These are phyloP conservation scores for Drosophila nigrodunni DNA, from an alignment of 1,140 invertebrate genomes.

Conservation along the genomic window DNA sequence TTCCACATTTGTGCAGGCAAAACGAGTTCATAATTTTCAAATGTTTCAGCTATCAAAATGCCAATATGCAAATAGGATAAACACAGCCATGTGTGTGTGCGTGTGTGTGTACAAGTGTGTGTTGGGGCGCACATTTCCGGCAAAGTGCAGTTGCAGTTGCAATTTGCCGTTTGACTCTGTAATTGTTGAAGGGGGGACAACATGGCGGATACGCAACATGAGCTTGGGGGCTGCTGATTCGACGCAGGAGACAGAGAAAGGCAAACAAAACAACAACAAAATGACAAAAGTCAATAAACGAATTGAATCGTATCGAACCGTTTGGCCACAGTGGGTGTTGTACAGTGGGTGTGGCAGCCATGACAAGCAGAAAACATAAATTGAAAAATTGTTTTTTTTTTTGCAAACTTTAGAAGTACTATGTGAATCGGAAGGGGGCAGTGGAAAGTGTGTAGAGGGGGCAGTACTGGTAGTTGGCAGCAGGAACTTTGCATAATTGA, in stretches of 20 bases:
- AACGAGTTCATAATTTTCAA: constrained; percentile 51
- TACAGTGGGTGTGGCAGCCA: constrained; percentile 56
- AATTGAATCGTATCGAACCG: constrained; percentile 29
- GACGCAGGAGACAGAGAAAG: constrained; percentile 25
- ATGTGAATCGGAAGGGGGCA: background rate
- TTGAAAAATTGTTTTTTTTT: constrained; percentile 62
- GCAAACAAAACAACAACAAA: constrained; percentile 38
- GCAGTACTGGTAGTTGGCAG: constrained; percentile 1
- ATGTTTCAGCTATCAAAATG: constrained; percentile 39
- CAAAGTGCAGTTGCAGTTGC: constrained; percentile 66
- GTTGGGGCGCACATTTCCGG: constrained; percentile 66
- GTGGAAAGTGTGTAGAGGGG: background rate
- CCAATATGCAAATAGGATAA: constrained; percentile 56
- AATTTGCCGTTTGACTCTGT: constrained; percentile 46
- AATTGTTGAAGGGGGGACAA: constrained; percentile 41
- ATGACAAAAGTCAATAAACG: constrained; percentile 55
- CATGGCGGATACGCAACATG: constrained; percentile 67
- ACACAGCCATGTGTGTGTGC: constrained; percentile 16
- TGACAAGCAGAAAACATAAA: constrained; percentile 67
- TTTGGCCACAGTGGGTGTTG: background rate
- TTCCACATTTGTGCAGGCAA: constrained; percentile 54
- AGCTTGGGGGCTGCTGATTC: background rate
- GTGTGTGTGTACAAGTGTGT: constrained; percentile 13
- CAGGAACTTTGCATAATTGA: constrained; percentile 80
- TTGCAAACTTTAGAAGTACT: background rate